phyloP scores from a whole-genome alignment of 2,113 vertebrate species.

The Ranitomeya variabilis region DNA sequence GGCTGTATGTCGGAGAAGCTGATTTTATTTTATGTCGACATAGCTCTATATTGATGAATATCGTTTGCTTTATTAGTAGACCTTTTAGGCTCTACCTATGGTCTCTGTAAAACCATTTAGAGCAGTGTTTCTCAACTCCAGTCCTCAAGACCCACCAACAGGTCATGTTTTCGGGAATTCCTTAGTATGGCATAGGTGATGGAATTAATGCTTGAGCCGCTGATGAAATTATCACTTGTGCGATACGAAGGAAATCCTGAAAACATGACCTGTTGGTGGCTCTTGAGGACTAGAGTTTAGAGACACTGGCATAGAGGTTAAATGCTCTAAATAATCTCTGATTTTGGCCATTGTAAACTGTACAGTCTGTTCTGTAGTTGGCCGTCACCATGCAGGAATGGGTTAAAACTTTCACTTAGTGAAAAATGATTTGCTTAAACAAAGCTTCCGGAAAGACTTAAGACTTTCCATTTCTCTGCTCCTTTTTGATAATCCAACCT shows the following conservation, averaged over 20 bases:
- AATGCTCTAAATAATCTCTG: background rate
- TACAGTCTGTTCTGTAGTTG: background rate
- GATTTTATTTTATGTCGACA: background rate
- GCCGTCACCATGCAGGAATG: background rate
- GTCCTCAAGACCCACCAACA: no score
- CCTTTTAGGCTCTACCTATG: background rate
- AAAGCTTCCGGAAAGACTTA: background rate
- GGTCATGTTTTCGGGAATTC: no score
- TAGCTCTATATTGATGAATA: background rate
- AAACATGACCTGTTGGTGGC: no score
- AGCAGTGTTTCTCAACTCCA: no score
- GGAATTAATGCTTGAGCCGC: no score
- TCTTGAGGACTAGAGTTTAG: no score
- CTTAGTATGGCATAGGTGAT: no score
- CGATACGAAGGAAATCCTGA: no score
- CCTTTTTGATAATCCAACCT: slow-evolving; percentile 20
- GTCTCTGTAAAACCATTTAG: background rate
- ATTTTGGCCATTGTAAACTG: background rate
- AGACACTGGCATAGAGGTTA: background rate
- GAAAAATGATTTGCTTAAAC: background rate
- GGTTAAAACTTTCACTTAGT: slow-evolving; percentile 9
- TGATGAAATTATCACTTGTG: no score
- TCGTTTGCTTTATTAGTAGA: background rate
- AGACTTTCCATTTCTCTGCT: background rate
- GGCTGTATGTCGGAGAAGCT: no score